Evolutionary conservation across 2,113 vertebrate species (phyloP).

Genomic region (Cyanocitta stelleri): DNA sequence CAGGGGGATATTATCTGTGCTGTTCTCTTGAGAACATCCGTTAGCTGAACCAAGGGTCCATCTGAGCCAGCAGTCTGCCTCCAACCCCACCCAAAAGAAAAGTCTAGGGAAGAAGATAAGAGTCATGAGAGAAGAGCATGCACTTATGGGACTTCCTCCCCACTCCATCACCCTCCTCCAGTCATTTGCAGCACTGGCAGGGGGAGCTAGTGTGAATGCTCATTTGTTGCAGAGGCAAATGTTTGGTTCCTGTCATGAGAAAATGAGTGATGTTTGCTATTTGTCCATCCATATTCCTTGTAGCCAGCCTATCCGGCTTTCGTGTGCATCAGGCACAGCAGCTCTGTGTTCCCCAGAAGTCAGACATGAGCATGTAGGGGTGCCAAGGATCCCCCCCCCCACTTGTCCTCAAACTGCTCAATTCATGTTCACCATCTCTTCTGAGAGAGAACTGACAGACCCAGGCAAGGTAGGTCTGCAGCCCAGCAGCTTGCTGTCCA

Average conservation of each 20-base stretch:
- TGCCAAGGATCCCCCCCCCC: not conserved
- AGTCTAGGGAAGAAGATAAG: not conserved
- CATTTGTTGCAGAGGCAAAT: not conserved
- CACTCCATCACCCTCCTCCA: not conserved
- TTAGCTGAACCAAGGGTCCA: not conserved
- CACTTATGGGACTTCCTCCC: not conserved
- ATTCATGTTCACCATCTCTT: not conserved
- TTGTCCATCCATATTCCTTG: not conserved
- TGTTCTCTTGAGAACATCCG: not conserved
- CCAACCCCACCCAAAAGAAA: not conserved
- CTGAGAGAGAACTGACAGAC: not conserved
- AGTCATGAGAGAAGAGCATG: not conserved
- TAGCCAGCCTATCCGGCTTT: not conserved
- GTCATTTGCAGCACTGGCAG: not conserved
- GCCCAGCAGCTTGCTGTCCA: fast-evolving
- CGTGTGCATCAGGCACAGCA: not conserved
- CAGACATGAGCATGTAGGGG: not conserved
- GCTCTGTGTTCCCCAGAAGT: not conserved
- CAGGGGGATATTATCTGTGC: not conserved
- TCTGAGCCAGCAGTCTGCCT: not conserved
- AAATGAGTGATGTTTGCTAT: not conserved
- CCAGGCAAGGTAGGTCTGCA: not conserved
- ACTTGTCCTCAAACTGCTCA: not conserved
- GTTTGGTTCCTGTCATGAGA: not conserved
- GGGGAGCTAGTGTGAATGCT: not conserved